Percentiles rank a stretch among this genome's conserved stretches.
phyloP scores from a whole-genome alignment of 2,113 vertebrate genomes.

The Mixornis gularis region DNA sequence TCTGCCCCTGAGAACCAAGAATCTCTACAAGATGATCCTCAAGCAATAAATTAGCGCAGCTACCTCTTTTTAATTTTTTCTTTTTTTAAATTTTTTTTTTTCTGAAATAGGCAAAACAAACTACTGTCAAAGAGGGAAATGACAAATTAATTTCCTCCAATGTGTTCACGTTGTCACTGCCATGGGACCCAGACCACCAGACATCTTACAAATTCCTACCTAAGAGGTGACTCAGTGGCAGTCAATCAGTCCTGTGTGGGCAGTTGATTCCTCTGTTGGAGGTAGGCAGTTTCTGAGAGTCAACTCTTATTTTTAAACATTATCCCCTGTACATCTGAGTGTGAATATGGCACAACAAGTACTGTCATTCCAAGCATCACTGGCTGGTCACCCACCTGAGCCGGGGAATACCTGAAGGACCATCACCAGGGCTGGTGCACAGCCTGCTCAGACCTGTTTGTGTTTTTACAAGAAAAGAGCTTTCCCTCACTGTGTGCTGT shows the following conservation, averaged over 20 bases:
- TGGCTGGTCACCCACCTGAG: not conserved
- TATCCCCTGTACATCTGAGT: not conserved
- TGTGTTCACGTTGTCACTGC: fast-evolving
- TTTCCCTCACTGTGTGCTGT: not conserved
- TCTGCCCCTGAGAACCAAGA: not conserved
- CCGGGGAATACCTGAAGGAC: not conserved
- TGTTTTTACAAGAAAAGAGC: not conserved
- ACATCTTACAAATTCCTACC: not conserved
- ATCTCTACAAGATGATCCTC: not conserved
- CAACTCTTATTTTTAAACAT: not conserved
- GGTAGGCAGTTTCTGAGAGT: not conserved
- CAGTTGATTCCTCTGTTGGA: not conserved
- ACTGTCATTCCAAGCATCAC: not conserved
- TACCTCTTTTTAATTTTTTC: fast-evolving
- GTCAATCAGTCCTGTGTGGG: not conserved
- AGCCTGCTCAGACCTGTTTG: not conserved
- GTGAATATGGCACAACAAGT: too few relatives aligned
- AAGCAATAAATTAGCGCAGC: not conserved
- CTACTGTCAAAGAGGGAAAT: not conserved
- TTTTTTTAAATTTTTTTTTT: not conserved
- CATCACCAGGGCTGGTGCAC: not conserved
- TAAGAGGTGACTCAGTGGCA: too few relatives aligned
- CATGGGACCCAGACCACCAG: not conserved
- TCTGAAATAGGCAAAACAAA: not conserved
- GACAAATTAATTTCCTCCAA: not conserved